Evolutionary conservation across 2,888 invertebrate genomes (phyloP).

Genomic region (Uloborus plumipes): DNA sequence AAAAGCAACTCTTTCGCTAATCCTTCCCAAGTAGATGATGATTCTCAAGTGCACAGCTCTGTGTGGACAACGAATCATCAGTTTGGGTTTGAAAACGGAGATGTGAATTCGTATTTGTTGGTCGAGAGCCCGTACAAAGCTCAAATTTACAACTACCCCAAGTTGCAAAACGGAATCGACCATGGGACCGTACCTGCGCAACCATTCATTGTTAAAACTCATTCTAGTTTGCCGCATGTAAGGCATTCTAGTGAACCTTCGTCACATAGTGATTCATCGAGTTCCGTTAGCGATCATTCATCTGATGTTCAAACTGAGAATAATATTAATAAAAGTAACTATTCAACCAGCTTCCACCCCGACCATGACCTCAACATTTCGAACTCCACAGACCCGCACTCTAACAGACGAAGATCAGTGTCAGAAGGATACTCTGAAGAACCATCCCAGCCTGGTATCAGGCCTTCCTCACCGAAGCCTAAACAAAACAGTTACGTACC

Average conservation of each 20-base stretch:
- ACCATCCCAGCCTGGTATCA: constrained; percentile 4
- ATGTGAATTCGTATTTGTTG: neutral
- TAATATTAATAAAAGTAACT: neutral
- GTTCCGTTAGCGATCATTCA: neutral
- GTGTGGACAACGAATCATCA: neutral
- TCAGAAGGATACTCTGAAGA: neutral
- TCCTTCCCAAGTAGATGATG: neutral
- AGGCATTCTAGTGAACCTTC: neutral
- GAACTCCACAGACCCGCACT: too few species aligned
- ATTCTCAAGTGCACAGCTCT: neutral
- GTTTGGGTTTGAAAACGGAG: neutral
- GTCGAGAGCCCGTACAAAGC: neutral
- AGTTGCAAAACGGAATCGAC: too few species aligned
- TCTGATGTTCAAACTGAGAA: neutral
- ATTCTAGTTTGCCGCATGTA: neutral
- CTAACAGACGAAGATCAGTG: neutral
- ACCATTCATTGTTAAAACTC: neutral
- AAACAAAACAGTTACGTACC: constrained; percentile 45
- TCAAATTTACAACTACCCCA: neutral
- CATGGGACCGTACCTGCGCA: too few species aligned
- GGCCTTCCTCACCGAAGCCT: constrained; percentile 24
- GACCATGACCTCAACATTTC: neutral
- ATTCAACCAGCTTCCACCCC: neutral
- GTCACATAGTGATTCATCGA: too few species aligned
- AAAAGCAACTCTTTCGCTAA: neutral